Evolutionary conservation across 1,140 invertebrate genomes (phyloP).

Genomic region (Aphidius ervi): DNA sequence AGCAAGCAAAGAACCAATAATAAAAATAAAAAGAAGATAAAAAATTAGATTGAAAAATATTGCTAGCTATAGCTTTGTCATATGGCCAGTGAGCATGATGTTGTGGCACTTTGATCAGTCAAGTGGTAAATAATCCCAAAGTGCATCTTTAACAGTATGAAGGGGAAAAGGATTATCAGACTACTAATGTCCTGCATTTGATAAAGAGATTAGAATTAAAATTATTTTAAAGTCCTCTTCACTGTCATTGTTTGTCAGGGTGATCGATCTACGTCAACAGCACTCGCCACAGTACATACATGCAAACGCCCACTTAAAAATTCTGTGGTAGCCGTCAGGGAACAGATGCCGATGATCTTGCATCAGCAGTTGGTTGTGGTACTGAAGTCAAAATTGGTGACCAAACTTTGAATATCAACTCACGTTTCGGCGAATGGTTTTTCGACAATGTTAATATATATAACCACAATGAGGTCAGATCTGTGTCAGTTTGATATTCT

Average conservation of each 20-base stretch:
- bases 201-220: constrained; percentile 15
- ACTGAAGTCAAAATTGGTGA: neutral
- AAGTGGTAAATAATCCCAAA: neutral
- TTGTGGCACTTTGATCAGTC: constrained; percentile 10
- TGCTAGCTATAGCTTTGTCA: neutral
- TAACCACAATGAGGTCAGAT: constrained; percentile 10
- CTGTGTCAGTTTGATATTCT: neutral
- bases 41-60: neutral
- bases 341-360: constrained; percentile 31
- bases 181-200: constrained; percentile 8
- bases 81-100: neutral
- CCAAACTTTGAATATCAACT: neutral
- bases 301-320: constrained; percentile 22
- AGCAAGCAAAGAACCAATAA: no score
- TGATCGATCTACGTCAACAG: constrained; percentile 16
- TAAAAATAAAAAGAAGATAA: no score
- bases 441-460: constrained; percentile 7
- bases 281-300: constrained; percentile 26
- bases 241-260: constrained; percentile 3
- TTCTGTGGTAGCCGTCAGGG: constrained; percentile 18
- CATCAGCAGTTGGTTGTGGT: constrained; percentile 12
- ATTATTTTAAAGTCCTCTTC: constrained; percentile 14
- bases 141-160: neutral
- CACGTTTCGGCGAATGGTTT: constrained; percentile 15
- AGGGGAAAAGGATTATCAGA: neutral